Conservation (phyloP, 2,113 vertebrate species). For the Phalacrocorax aristotelis region DNA sequence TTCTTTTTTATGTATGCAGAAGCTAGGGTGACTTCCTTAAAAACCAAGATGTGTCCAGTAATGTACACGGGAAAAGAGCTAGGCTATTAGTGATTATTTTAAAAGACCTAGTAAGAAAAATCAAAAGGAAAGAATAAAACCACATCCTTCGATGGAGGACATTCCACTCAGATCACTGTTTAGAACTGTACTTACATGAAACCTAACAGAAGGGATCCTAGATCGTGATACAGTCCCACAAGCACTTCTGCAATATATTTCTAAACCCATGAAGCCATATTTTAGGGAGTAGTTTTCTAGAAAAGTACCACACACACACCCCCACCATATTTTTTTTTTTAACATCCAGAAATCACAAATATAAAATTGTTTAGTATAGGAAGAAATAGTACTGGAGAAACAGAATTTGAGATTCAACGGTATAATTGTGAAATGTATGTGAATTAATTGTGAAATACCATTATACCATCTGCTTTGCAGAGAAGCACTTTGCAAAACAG, state of each 20-base stretch:
- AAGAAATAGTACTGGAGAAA: neutral
- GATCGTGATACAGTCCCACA: neutral
- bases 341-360: neutral
- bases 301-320: neutral
- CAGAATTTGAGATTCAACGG: neutral
- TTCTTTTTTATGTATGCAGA: neutral
- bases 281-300: neutral
- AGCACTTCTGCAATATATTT: neutral
- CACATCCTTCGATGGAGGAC: neutral
- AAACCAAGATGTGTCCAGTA: neutral
- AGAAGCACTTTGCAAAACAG: neutral
- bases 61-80: neutral
- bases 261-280: neutral
- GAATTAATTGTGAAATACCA: neutral
- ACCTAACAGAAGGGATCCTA: neutral
- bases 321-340: neutral
- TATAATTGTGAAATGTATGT: neutral
- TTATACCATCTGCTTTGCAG: too few relatives aligned
- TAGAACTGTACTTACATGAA: neutral
- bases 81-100: neutral
- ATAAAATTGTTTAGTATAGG: neutral
- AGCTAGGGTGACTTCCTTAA: neutral
- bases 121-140: neutral
- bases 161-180: neutral
- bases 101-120: neutral